These are phyloP conservation scores for Eulemur rufifrons DNA, from an alignment of 2,113 vertebrate species.

Conservation along the genomic window DNA sequence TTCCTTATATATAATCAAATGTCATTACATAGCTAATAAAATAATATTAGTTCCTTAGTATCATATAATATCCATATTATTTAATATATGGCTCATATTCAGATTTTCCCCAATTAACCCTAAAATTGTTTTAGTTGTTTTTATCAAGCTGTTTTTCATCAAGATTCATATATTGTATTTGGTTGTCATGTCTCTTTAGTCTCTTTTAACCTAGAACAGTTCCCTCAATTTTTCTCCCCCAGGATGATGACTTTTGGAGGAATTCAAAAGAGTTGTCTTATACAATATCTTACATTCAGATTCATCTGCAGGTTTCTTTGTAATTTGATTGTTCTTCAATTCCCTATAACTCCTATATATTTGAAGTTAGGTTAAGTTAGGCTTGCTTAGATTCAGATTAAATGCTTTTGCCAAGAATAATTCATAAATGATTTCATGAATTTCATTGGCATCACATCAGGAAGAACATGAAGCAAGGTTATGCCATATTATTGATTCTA, in stretches of 20 bases:
- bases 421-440: not conserved
- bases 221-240: not conserved
- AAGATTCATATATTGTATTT: not conserved
- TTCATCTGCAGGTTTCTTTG: not conserved
- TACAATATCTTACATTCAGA: not conserved
- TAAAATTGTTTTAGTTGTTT: not conserved
- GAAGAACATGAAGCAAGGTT: not conserved
- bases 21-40: conserved; percentile 19
- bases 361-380: not conserved
- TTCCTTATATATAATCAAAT: not conserved
- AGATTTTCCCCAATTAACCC: not conserved
- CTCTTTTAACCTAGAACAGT: not conserved
- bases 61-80: not conserved
- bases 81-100: not conserved
- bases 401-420: not conserved
- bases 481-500: not conserved
- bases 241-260: not conserved
- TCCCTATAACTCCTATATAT: not conserved
- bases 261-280: not conserved
- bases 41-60: not conserved
- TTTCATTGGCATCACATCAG: not conserved
- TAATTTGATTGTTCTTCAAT: conserved; percentile 9
- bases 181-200: not conserved
- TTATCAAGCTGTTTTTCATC: not conserved
- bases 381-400: not conserved